Conservation (phyloP, 2,888 invertebrate genomes). For the Xestobium rufovillosum region DNA sequence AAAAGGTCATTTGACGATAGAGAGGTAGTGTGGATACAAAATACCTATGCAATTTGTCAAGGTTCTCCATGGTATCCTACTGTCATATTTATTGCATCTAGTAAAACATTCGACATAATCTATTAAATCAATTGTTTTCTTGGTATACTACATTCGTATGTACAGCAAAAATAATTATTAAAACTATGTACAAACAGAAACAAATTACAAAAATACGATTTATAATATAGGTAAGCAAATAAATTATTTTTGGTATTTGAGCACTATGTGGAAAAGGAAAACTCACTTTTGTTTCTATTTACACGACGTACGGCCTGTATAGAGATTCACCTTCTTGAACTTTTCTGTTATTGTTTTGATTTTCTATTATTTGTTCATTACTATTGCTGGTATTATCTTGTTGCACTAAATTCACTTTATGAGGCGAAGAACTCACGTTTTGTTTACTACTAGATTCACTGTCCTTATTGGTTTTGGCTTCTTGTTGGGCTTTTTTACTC, state of each 20-base stretch:
- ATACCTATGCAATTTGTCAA: no score
- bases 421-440: constrained; percentile 16
- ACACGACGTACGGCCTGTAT: constrained; percentile 46
- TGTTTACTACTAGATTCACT: constrained; percentile 24
- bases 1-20: constrained; percentile 28
- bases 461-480: constrained; percentile 58
- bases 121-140: no score
- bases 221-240: no score
- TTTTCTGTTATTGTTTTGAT: constrained; percentile 28
- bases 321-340: constrained; percentile 41
- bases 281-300: constrained; percentile 14
- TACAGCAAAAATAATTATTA: no score
- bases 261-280: background rate
- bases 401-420: no score
- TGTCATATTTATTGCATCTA: no score
- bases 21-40: constrained; percentile 31
- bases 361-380: constrained; percentile 16
- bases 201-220: background rate
- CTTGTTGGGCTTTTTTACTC: constrained; percentile 91
- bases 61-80: no score
- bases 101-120: no score
- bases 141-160: no score
- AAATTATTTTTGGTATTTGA: no score
- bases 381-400: constrained; percentile 9
- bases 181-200: no score